phyloP scores from a whole-genome alignment of 2,113 vertebrate species.

The Melanostigma gelatinosum region DNA sequence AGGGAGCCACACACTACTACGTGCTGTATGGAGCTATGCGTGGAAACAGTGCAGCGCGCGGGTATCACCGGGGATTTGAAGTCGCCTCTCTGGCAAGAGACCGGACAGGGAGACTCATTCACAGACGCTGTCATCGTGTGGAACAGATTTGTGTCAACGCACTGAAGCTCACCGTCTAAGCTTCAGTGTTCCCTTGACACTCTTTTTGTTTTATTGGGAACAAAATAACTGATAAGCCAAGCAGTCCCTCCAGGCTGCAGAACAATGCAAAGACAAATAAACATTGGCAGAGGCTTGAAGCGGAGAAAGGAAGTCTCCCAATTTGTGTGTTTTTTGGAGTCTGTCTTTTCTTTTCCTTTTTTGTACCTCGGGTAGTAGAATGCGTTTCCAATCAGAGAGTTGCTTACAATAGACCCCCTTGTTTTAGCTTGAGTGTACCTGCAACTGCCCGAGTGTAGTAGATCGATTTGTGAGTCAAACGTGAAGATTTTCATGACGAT shows the following conservation, averaged over 20 bases:
- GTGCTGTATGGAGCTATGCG: neutral
- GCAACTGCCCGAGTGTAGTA: slow-evolving; percentile 23
- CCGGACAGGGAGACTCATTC: slow-evolving; percentile 15
- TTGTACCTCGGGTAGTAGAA: slow-evolving; percentile 14
- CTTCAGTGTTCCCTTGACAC: slow-evolving; percentile 4
- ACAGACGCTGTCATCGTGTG: slow-evolving; percentile 4
- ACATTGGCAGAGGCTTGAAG: slow-evolving; percentile 14
- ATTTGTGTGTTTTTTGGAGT: slow-evolving; percentile 18
- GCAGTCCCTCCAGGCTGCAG: slow-evolving; percentile 17
- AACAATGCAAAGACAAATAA: slow-evolving; percentile 70
- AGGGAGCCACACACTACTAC: slow-evolving; percentile 53
- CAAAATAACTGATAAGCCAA: slow-evolving; percentile 20
- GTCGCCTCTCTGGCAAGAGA: slow-evolving; percentile 10
- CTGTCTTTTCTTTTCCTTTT: neutral
- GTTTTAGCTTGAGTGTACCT: slow-evolving; percentile 33
- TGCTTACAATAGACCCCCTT: slow-evolving; percentile 36
- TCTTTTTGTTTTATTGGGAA: neutral
- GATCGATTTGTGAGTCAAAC: slow-evolving; percentile 21
- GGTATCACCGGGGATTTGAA: slow-evolving; percentile 35
- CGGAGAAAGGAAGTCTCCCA: slow-evolving; percentile 59
- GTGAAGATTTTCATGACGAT: slow-evolving; percentile 13
- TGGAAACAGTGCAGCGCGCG: slow-evolving; percentile 36
- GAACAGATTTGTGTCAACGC: slow-evolving; percentile 14
- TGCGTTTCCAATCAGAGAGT: slow-evolving; percentile 54
- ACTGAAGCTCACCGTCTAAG: neutral